Percentiles rank a stretch among this genome's conserved stretches.
These are phyloP conservation scores for Blastomussa wellsi DNA, from an alignment of 92 coral and sea anemone genomes.

Conservation along the genomic window DNA sequence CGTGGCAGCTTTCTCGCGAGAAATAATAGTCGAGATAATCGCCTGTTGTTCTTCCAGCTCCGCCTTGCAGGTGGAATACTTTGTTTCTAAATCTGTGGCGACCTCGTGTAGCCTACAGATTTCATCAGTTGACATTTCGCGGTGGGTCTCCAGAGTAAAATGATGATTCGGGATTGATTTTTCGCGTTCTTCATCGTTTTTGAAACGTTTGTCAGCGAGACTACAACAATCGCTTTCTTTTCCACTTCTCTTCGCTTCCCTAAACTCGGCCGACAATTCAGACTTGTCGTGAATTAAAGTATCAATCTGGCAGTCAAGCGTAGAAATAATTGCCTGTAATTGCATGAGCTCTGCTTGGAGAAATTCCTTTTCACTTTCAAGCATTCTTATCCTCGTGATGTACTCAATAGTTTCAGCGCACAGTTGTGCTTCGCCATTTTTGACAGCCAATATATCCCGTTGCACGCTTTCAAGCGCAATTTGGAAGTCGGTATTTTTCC, in stretches of 20 bases:
- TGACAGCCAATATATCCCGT: conserved; percentile 24
- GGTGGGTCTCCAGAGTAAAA: not conserved
- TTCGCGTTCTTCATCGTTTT: not conserved
- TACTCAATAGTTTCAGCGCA: not conserved
- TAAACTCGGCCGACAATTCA: not conserved
- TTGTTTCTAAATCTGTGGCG: conserved; percentile 24
- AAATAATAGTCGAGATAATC: not conserved
- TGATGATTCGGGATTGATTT: not conserved
- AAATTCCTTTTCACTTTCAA: not conserved
- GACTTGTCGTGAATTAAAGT: conserved; percentile 3
- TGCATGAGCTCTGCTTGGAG: not conserved
- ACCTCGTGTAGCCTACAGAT: conserved; percentile 23
- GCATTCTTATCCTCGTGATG: not conserved
- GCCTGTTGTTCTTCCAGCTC: conserved; percentile 9
- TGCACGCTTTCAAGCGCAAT: conserved; percentile 39
- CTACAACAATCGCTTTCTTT: not conserved
- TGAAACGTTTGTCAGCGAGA: not conserved
- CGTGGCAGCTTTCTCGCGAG: conserved; percentile 37
- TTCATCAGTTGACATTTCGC: not conserved
- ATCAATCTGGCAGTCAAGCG: conserved; percentile 35
- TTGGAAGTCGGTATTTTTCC: conserved; percentile 52
- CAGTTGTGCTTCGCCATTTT: conserved; percentile 23
- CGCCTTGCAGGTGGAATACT: conserved; percentile 32
- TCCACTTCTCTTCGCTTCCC: not conserved
- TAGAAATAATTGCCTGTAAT: not conserved